A percentile compares a stretch with the other conserved stretches of the same genome.
These are phyloP conservation scores for Cotesia chilonis DNA, from an alignment of 1,140 invertebrate genomes.

Conservation along the genomic window DNA sequence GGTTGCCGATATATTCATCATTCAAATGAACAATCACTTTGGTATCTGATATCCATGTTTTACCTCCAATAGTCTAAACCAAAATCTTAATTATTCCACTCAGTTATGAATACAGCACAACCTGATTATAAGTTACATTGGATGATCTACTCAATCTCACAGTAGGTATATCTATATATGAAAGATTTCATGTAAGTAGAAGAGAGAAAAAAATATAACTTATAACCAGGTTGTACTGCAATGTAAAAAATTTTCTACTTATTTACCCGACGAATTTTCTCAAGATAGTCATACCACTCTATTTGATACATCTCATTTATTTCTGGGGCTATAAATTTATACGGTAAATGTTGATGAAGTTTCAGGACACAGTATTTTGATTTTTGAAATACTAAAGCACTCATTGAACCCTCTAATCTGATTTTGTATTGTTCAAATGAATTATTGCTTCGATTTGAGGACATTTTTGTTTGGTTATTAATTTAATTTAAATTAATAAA, in stretches of 20 bases:
- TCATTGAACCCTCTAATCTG: slow-evolving; percentile 24
- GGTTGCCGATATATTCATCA: slow-evolving; percentile 41
- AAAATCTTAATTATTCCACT: slow-evolving; percentile 16
- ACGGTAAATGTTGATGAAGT: slow-evolving; percentile 37
- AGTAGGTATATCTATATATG: too few species aligned
- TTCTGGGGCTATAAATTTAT: slow-evolving; percentile 38
- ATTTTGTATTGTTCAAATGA: slow-evolving; percentile 11
- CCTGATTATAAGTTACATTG: too few species aligned
- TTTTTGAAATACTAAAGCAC: slow-evolving; percentile 27
- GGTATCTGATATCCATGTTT: slow-evolving; percentile 38
- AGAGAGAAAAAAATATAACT: too few species aligned
- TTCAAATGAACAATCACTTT: slow-evolving; percentile 44
- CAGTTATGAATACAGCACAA: too few species aligned
- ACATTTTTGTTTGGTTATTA: neutral
- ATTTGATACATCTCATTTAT: slow-evolving; percentile 43
- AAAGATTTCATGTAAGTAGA: too few species aligned
- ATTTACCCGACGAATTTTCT: slow-evolving; percentile 38
- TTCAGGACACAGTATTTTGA: slow-evolving; percentile 37
- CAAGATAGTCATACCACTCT: slow-evolving; percentile 41
- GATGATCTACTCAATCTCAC: too few species aligned
- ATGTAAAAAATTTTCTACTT: neutral
- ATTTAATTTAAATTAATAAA: too few species aligned
- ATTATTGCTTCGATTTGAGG: neutral
- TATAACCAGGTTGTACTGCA: neutral
- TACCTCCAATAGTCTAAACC: slow-evolving; percentile 26